A percentile compares a stretch with the other conserved stretches of the same genome.
Conservation (phyloP, 2,888 invertebrate species). For the Phasia obesa region DNA sequence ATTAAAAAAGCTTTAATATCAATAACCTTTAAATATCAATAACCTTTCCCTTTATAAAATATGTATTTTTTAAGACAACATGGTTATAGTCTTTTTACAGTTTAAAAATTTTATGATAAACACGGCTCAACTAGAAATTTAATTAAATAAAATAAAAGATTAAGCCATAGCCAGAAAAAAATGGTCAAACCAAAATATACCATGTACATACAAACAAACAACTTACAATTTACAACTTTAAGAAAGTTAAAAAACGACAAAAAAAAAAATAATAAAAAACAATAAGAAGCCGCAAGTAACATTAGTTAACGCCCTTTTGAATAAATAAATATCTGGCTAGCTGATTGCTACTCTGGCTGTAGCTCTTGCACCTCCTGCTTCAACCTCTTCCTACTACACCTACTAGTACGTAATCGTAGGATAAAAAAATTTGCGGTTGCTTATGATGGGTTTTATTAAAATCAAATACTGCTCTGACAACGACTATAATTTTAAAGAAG, state of each 20-base stretch:
- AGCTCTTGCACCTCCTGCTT: slow-evolving; percentile 20
- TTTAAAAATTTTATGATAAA: too few relatives aligned
- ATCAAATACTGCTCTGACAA: slow-evolving; percentile 45
- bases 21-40: slow-evolving; percentile 32
- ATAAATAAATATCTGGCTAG: slow-evolving; percentile 36
- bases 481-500: slow-evolving; percentile 65
- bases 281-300: slow-evolving; percentile 66
- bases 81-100: too few relatives aligned
- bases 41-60: slow-evolving; percentile 57
- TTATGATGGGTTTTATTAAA: slow-evolving; percentile 43
- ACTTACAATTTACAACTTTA: slow-evolving; percentile 7
- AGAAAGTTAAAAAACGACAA: too few relatives aligned
- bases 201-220: slow-evolving; percentile 17
- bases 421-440: slow-evolving; percentile 57
- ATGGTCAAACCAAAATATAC: slow-evolving; percentile 60
- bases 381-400: slow-evolving; percentile 15
- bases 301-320: slow-evolving; percentile 67
- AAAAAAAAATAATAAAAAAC: too few relatives aligned
- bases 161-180: slow-evolving; percentile 53
- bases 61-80: neutral
- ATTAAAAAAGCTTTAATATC: slow-evolving; percentile 11
- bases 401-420: slow-evolving; percentile 18
- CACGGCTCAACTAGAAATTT: neutral
- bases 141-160: slow-evolving; percentile 35
- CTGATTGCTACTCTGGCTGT: too few relatives aligned